phyloP scores from a whole-genome alignment of 2,113 vertebrate genomes.

The Barnardius zonarius region DNA sequence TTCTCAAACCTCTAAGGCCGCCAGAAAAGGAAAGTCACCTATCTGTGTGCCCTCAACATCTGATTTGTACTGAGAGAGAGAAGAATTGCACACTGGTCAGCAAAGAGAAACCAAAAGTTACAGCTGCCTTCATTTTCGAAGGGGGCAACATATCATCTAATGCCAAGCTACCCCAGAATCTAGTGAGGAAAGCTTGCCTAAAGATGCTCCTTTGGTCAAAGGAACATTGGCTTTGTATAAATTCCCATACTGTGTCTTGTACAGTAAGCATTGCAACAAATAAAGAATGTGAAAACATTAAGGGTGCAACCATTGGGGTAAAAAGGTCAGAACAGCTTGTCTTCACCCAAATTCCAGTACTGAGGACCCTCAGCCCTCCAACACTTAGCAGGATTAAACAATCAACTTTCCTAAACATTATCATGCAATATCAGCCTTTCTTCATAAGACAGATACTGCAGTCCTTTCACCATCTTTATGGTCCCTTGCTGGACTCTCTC shows the following conservation, averaged over 20 bases:
- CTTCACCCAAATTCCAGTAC: not conserved
- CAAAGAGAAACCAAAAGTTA: not conserved
- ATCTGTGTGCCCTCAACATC: not conserved
- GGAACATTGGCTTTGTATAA: not conserved
- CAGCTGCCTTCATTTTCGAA: not conserved
- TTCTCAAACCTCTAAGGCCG: not conserved
- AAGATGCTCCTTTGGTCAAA: not conserved
- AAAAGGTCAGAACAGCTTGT: not conserved
- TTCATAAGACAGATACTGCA: not conserved
- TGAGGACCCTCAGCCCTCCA: not conserved
- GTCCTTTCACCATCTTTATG: not conserved
- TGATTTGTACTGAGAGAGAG: not conserved
- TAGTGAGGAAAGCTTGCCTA: not conserved
- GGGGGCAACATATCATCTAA: not conserved
- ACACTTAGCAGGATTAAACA: not conserved
- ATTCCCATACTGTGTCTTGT: not conserved
- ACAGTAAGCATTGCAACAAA: not conserved
- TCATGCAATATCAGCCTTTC: not conserved
- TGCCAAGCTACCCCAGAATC: not conserved
- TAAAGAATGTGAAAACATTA: not conserved
- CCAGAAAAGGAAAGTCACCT: not conserved
- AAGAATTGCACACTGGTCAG: not conserved
- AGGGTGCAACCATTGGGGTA: not conserved
- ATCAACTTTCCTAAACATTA: not conserved
- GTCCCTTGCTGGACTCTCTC: not conserved